Evolutionary conservation across 1,140 invertebrate genomes (phyloP), one percentile per base, ranked within the genome.

Genomic region (Solen grandis): DNA sequence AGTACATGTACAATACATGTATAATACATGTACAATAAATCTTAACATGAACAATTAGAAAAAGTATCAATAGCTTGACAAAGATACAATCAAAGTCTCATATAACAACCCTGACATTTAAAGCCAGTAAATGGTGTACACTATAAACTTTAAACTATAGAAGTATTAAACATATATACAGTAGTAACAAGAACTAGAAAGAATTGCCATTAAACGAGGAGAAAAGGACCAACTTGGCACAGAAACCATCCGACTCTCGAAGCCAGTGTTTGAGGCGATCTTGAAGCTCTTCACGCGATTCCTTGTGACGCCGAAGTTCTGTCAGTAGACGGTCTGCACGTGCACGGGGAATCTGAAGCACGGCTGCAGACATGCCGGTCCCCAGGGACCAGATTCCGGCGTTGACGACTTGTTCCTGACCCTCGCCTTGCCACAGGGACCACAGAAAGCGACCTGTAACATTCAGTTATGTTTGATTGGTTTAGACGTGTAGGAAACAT

Each of bases 401-500:
- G 22, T 70, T 59, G 8, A 69, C 41, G 5, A 79, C 10, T 35
- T 70, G 31, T 38, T 79, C 65, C 38, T 70, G 55, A 36, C 31
- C 33, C 4, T 50, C 66, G 2, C 76, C 76, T 5, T 59, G 33
- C 76, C 76, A 79, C 22, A 79, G 33, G 4, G 76, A 79, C 76
- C 76, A 79, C 27, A 70, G 33, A 59, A 79, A 79, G 14, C 76
- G 76, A 70, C 76, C 76, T 79, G 31, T 54, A 54, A 70, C 22
- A 25, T 36, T 13, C 62, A 35, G 16, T 36, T 13, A 22, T 16
- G 31, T 50, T 50, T 13, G n/a, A 50, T 50, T n/a, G 46, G n/a
- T n/a, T n/a, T n/a, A n/a, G n/a, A n/a, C n/a, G n/a, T n/a, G n/a
- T n/a, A n/a, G n/a, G n/a, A n/a, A n/a, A n/a, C n/a, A n/a, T n/a